phyloP scores from a whole-genome alignment of 2,888 invertebrate genomes.

The Smittia aterrima region DNA sequence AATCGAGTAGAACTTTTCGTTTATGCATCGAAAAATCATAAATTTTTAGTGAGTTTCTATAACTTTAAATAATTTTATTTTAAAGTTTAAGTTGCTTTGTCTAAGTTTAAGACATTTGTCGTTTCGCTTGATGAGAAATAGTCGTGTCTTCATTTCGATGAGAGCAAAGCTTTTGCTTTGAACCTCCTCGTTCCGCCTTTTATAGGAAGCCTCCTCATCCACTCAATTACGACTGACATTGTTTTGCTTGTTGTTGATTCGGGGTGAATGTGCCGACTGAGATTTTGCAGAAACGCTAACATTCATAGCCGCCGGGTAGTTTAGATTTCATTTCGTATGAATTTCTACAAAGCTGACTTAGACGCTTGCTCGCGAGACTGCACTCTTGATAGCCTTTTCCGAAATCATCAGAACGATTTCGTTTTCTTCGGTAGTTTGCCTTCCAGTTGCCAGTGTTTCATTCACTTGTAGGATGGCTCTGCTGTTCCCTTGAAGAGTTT shows the following conservation, averaged over 20 bases:
- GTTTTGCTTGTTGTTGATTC: too few species aligned
- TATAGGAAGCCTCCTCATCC: background rate
- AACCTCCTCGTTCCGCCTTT: slow-evolving; percentile 11
- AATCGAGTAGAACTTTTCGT: background rate
- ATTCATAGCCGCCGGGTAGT: slow-evolving; percentile 22
- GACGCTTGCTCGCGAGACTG: slow-evolving; percentile 20
- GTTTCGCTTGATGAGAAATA: background rate
- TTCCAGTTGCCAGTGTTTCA: slow-evolving; percentile 22
- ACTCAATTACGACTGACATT: too few species aligned
- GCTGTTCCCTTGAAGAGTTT: slow-evolving; percentile 1
- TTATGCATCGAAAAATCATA: background rate
- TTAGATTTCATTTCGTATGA: slow-evolving; percentile 39
- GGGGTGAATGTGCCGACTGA: too few species aligned
- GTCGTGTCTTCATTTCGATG: background rate
- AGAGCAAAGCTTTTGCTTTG: background rate
- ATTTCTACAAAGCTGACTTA: slow-evolving; percentile 23
- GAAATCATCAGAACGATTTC: background rate
- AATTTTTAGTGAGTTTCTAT: background rate
- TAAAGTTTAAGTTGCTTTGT: too few species aligned
- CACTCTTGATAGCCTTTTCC: slow-evolving; percentile 19
- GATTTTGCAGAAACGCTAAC: too few species aligned
- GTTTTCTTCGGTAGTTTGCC: too few species aligned
- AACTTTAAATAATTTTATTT: too few species aligned
- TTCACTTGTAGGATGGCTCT: slow-evolving; percentile 40
- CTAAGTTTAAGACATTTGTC: too few species aligned